Conservation (phyloP, 2,113 vertebrate genomes). For the Antechinus flavipes region DNA sequence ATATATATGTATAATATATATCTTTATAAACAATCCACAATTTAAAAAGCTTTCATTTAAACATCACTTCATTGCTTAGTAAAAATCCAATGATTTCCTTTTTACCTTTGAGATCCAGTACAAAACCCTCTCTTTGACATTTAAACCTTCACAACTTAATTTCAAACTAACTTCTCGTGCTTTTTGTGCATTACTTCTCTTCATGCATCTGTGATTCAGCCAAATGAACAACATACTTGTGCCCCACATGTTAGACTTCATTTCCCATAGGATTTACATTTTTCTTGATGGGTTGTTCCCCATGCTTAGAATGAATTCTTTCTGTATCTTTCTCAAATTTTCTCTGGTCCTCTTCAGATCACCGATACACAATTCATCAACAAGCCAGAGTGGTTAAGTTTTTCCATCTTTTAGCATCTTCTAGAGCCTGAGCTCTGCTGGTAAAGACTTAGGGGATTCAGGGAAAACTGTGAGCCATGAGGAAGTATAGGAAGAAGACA, state of each 20-base stretch:
- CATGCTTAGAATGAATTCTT: background rate
- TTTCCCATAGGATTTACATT: background rate
- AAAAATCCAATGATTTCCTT: background rate
- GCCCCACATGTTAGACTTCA: background rate
- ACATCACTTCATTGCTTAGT: background rate
- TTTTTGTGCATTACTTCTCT: background rate
- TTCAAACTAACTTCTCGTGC: background rate
- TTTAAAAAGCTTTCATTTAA: too few species aligned
- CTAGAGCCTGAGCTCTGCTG: background rate
- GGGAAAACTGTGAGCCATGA: background rate
- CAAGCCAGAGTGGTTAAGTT: background rate
- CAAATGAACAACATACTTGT: too few species aligned
- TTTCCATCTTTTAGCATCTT: background rate
- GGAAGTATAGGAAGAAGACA: background rate
- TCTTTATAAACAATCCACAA: too few species aligned
- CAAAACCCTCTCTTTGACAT: background rate
- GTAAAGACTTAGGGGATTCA: background rate
- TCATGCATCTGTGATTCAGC: background rate
- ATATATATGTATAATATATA: too few species aligned
- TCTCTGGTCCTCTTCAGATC: background rate
- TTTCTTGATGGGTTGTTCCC: background rate
- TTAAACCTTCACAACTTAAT: background rate
- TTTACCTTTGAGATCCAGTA: background rate
- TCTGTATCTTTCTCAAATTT: background rate
- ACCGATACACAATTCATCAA: background rate